phyloP scores from a whole-genome alignment of 2,113 vertebrate species.

The Rhadina sibilatrix region DNA sequence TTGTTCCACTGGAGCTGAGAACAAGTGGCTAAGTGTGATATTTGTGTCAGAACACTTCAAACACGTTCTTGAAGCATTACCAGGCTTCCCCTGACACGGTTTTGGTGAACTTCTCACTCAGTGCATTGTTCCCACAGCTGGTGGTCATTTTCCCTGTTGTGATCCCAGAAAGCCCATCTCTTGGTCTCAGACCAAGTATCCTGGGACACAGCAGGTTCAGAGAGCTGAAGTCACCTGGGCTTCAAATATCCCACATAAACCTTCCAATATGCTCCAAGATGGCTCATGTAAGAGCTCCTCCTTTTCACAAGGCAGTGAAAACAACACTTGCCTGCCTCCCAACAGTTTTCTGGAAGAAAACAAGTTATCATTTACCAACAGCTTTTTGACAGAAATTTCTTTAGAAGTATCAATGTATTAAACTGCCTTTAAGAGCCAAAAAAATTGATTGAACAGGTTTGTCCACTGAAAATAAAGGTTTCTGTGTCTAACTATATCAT shows the following conservation, averaged over 20 bases:
- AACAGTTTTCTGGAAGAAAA: neutral
- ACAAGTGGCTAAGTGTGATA: neutral
- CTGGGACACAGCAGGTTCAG: neutral
- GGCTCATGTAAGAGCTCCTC: neutral
- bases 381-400: neutral
- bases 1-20: neutral
- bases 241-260: neutral
- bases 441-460: neutral
- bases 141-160: neutral
- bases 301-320: neutral
- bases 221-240: neutral
- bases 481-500: neutral
- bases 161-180: neutral
- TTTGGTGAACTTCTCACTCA: neutral
- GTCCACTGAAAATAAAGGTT: neutral
- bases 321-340: neutral
- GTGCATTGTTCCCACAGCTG: rapidly evolving
- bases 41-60: neutral
- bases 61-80: rapidly evolving
- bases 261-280: neutral
- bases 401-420: neutral
- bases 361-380: neutral
- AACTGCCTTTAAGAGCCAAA: neutral
- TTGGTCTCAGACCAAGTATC: neutral
- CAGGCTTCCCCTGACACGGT: neutral